Conservation (phyloP, 2,113 vertebrate species). For the Tragelaphus buxtoni region DNA sequence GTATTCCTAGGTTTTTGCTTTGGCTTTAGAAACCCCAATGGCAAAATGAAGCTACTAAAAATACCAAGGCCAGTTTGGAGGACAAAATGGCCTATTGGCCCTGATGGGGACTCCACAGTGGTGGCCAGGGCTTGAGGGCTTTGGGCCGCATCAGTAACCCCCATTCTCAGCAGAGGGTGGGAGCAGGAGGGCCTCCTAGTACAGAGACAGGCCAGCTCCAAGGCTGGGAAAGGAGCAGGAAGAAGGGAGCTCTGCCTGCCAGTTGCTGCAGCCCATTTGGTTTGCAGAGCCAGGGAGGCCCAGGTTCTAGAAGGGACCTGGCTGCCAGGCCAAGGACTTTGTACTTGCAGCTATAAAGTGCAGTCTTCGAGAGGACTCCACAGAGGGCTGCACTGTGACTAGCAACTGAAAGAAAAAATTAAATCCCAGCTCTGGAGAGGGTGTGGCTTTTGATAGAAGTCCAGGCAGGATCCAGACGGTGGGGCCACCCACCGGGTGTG, state of each 20-base stretch:
- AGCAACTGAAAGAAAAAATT: not conserved
- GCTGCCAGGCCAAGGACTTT: not conserved
- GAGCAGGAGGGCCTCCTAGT: not conserved
- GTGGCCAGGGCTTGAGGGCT: not conserved
- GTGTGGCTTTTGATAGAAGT: not conserved
- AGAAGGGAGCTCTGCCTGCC: not conserved
- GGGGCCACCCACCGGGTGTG: rapidly evolving
- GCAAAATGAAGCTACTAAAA: not conserved
- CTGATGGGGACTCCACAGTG: not conserved
- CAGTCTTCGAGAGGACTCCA: not conserved
- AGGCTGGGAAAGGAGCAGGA: rapidly evolving
- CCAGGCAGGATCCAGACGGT: not conserved
- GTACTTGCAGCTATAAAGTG: not conserved
- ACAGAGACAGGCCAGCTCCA: rapidly evolving
- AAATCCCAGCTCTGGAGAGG: not conserved
- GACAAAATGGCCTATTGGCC: not conserved
- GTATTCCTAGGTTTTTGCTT: not conserved
- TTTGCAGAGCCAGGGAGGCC: not conserved
- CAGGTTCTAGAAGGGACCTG: not conserved
- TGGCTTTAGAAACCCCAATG: not conserved
- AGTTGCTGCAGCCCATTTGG: not conserved
- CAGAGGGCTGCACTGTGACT: not conserved
- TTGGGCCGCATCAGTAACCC: not conserved
- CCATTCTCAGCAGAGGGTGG: not conserved
- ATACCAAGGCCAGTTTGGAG: not conserved